Evolutionary conservation across 2,113 vertebrate species (phyloP), one percentile per base, ranked within the genome.

Genomic region (Telmatochromis sp.): DNA sequence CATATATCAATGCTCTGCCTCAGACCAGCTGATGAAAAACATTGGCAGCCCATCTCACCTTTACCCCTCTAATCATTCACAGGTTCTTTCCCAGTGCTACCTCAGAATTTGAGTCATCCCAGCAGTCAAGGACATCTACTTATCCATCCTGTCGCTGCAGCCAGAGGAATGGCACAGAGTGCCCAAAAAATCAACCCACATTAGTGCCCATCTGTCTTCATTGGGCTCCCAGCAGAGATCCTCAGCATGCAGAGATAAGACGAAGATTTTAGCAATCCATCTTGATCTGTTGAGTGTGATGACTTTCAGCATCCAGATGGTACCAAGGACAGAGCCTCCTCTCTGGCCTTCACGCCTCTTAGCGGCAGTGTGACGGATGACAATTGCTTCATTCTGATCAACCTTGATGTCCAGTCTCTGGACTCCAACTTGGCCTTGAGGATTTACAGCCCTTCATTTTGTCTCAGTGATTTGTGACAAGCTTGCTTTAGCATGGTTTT

Each of bases 191-290:
- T 88, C 87, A 83, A 60, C 79, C 73, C 17, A 17, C 79, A 81
- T 93, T 89, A 90, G 68, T 15, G 68, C 84, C 83, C 89, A 94
- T 94, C 87, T 75, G 71, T 95, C 95, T 94, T 94, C 86, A 91
- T 94, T 73, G 84, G 55, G 54, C 73, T 75, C 89, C 89, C 33
- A 54, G 82, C 50, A 57, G 50, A 87, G 82, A 73, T 85, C 68
- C 85, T 90, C 82, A 86, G 87, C 86, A 81, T 65, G 78, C 80
- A 87, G 88, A 82, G 80, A 89, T 60, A 80, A 83, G 86, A 89
- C 57, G 19, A 71, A 85, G 57, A 87, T 85, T 87, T 42, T 13
- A 71, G 23, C 50, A 87, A 96, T 95, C 85, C 80, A 89, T 96
- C 93, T 92, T 88, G 63, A 94, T 91, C 90, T 91, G 84, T 87